Base-by-base conservation (phyloP, 35 echinoderm and acorn worm species). In the Chiridota heheva region DNA sequence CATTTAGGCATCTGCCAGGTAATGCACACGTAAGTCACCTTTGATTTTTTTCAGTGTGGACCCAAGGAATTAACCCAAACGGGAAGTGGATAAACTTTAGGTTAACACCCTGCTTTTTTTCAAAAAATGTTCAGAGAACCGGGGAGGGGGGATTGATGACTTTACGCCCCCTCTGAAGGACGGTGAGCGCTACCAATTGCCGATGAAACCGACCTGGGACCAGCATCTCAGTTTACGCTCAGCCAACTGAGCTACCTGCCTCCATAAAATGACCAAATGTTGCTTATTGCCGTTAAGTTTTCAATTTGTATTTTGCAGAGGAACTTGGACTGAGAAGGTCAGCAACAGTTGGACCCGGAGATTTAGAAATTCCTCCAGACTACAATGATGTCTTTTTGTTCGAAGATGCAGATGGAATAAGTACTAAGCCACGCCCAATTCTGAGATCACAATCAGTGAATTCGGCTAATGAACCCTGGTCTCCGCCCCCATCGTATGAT, bases 351-450 rank as follows among this genome's bases (percentile, higher is more conserved):
- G 86, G 46, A 42, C 56, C 65, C 10, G 67, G 48, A 16, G 77
- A 81, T 40, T 35, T 89, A 20, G 86, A 89, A 31, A 80, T 89
- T 0, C 86, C 86, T 17, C 86, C 86, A 7, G 78, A 81, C 15
- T 89, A 89, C 42, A 82, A 76, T 1, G 86, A 89, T 2, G 77
- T 44, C 36, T 89, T 72, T 39, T 53, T 63, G 32, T 43, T 40
- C 49, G 78, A 82, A 42, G 49, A 44, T 10, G 48, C 16, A 44
- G 61, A 32, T 30, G 44, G n/a, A 28, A 46, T 30, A 2, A 30
- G 0, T 17, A 67, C 29, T 29, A 57, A 28, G 27, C 5, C 29
- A 7, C 2, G 17, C 25, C 42, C 60, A 2, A 33, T 44, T 47
- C 22, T 25, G 5, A 35, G 13, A 18, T 69, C 6, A 51, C 55